Conservation (phyloP, 1,140 invertebrate species). For the Anthonomus grandis region DNA sequence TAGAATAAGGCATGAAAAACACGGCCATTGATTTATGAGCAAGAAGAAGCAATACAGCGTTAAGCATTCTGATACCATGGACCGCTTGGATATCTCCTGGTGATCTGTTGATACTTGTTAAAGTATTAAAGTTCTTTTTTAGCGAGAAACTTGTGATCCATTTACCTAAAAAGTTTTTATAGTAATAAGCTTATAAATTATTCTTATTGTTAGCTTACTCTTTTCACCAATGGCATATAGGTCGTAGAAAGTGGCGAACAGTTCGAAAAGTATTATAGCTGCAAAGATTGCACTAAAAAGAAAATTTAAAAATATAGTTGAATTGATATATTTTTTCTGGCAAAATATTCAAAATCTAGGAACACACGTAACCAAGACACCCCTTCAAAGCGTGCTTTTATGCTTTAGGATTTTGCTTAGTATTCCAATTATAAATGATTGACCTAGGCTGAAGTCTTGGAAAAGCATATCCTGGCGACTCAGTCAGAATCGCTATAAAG, state of each 20-base stretch:
- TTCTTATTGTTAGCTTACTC: conserved; percentile 28
- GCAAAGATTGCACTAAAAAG: conserved; percentile 39
- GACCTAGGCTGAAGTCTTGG: too few relatives aligned
- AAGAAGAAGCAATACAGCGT: conserved; percentile 62
- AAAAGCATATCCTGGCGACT: too few relatives aligned
- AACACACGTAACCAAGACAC: too few relatives aligned
- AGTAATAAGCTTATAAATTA: conserved; percentile 9
- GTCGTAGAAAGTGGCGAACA: conserved; percentile 40
- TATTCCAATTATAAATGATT: too few relatives aligned
- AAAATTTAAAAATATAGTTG: not conserved
- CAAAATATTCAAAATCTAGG: too few relatives aligned
- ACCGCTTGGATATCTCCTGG: conserved; percentile 61
- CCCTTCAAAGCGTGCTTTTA: too few relatives aligned
- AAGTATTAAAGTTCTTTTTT: conserved; percentile 58
- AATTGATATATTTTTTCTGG: not conserved
- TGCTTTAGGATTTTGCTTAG: too few relatives aligned
- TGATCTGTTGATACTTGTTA: conserved; percentile 52
- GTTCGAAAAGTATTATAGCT: conserved; percentile 29
- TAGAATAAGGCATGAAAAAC: conserved; percentile 67
- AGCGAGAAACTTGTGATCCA: conserved; percentile 63
- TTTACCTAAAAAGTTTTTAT: conserved; percentile 33
- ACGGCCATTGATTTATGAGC: conserved; percentile 73
- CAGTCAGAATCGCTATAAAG: too few relatives aligned
- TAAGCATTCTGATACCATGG: conserved; percentile 66
- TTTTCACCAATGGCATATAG: conserved; percentile 28